Evolutionary conservation across 2,888 invertebrate genomes (phyloP), one percentile per base, ranked within the genome.

Genomic region (Andricus curvator): DNA sequence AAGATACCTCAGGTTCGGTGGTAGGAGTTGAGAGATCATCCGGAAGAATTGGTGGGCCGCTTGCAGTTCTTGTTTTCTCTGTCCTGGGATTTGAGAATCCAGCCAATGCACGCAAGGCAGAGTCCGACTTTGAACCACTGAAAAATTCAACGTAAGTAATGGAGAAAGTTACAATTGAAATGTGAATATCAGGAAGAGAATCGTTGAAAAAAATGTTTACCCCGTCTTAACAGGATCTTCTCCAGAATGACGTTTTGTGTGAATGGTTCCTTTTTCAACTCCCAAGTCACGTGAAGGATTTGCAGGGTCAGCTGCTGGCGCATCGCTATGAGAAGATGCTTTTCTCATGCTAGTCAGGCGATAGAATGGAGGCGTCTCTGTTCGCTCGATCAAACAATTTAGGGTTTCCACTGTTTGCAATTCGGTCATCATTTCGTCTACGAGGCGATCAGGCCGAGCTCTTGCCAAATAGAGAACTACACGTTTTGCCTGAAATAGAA

Each of bases 351-450:
- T 97, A 3, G 98, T 98, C 88, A 99, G 95, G 62, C 99, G 95
- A 93, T 98, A 99, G 94, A 98, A 99, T 6, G 99, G 99, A 41
- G 99, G 99, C 0, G 99, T 99, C 94, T 99, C 99, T 0, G 98
- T 99, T 83, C 99, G 95, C 93, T 99, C 99, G 87, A 99, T 98
- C 86, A 98, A 95, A 92, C 98, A 98, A 93, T 98, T 98, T 79
- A 99, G 94, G 0, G 99, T 98, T 93, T 99, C 99, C 33, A 99
- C 98, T 0, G 98, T 99, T 94, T 99, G 98, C 85, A 99, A 94
- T 93, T 99, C 99, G 33, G 97, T 96, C 97, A 99, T 98, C 95
- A 99, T 96, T 93, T 99, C 99, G 91, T 99, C 99, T 41, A 99
- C 95, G 20, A 99, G 95, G 48, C 98, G 95, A 91, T 98, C 98